Percentiles rank a stretch among this genome's conserved stretches.
Conservation (phyloP, 2,888 invertebrate species). For the Drepanosiphum platanoidis region DNA sequence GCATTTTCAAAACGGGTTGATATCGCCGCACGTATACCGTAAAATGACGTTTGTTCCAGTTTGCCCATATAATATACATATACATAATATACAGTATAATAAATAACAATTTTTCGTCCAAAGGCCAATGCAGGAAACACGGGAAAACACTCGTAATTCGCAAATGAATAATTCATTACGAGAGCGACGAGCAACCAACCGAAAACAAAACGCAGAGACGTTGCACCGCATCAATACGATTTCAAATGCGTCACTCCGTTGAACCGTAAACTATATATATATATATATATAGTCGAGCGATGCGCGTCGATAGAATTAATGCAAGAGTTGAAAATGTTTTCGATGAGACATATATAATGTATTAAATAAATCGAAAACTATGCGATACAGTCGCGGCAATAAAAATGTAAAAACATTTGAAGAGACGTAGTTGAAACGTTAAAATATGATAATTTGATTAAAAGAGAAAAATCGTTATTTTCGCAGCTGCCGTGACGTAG, state of each 20-base stretch:
- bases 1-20: too few relatives aligned
- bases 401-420: too few relatives aligned
- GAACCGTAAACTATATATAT: constrained; percentile 18
- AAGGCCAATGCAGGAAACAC: background rate
- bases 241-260: constrained; percentile 29
- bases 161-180: constrained; percentile 19
- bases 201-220: background rate
- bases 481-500: too few relatives aligned
- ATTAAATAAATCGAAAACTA: background rate
- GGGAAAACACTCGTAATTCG: constrained; percentile 8
- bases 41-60: too few relatives aligned
- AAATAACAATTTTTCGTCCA: background rate
- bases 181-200: background rate
- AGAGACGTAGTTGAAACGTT: too few relatives aligned
- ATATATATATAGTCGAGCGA: background rate
- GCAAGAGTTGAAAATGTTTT: background rate
- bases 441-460: too few relatives aligned
- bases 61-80: too few relatives aligned
- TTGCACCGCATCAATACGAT: constrained; percentile 4
- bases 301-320: background rate
- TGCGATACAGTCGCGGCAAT: background rate
- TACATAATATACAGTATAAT: too few relatives aligned
- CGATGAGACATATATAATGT: background rate
- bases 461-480: too few relatives aligned
- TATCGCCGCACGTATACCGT: too few relatives aligned